A percentile compares a stretch with the other conserved stretches of the same genome.
Conservation (phyloP, 2,113 vertebrate species). For the Suncus etruscus region DNA sequence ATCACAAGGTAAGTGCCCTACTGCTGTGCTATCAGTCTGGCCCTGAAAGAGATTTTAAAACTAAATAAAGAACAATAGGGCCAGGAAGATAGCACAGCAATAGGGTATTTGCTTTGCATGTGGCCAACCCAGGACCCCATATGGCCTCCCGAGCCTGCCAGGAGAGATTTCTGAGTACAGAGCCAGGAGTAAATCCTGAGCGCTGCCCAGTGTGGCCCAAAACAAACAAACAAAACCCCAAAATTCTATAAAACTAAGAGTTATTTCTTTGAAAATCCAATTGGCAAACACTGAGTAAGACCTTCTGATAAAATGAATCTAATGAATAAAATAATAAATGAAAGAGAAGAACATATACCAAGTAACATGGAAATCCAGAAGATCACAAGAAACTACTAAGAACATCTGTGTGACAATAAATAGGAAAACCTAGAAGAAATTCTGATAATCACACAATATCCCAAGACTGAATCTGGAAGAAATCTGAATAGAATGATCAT, state of each 20-base stretch:
- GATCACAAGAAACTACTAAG: background rate
- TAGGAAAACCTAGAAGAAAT: background rate
- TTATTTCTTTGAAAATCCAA: background rate
- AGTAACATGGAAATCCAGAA: background rate
- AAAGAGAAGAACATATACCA: background rate
- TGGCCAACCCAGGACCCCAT: no score
- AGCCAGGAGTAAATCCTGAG: no score
- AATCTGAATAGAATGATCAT: no score
- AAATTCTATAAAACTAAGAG: background rate
- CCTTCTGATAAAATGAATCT: background rate
- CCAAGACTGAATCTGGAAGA: background rate
- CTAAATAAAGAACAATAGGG: no score
- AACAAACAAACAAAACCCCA: background rate
- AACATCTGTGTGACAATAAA: background rate
- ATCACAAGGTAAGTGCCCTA: no score
- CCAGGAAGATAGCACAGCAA: no score
- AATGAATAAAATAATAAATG: background rate
- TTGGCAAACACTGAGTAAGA: background rate
- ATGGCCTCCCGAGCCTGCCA: no score
- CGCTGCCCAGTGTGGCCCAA: no score
- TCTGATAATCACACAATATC: background rate
- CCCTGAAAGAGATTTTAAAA: no score
- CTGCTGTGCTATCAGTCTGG: no score
- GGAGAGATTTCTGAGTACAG: no score
- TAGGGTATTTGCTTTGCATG: no score